phyloP scores from a whole-genome alignment of 2,797 vertebrate genomes.

The Serranus cabrilla region DNA sequence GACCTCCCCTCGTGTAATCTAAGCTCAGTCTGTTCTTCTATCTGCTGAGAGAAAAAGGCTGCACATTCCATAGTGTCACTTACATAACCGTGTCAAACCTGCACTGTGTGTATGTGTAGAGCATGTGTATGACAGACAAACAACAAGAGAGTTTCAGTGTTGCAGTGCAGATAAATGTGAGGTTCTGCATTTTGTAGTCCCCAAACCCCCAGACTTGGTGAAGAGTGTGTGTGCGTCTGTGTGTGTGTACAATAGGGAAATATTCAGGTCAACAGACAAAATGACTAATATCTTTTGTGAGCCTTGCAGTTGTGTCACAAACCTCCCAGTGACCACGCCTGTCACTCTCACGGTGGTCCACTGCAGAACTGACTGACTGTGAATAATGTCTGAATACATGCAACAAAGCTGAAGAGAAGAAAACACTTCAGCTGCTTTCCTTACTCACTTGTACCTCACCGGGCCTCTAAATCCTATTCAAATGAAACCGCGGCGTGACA shows the following conservation, averaged over 20 bases:
- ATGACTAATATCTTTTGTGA: slow-evolving; percentile 55
- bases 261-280: slow-evolving; percentile 73
- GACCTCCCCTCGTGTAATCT: slow-evolving; percentile 1
- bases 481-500: too few relatives aligned
- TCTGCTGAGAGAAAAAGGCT: not conserved
- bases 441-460: not conserved
- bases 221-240: not conserved
- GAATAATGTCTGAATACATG: slow-evolving; percentile 7
- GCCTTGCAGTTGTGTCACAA: slow-evolving; percentile 33
- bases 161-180: slow-evolving; percentile 17
- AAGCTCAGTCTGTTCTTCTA: not conserved
- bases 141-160: not conserved
- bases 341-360: slow-evolving; percentile 8
- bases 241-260: slow-evolving; percentile 22
- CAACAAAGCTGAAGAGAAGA: not conserved
- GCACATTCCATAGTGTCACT: not conserved
- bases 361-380: not conserved
- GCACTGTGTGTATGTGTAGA: not conserved
- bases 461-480: not conserved
- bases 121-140: too few relatives aligned
- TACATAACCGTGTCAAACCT: not conserved
- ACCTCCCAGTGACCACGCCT: slow-evolving; percentile 20
- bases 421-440: not conserved
- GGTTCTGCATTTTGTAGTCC: slow-evolving; percentile 25
- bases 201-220: slow-evolving; percentile 7